Evolutionary conservation across 1,140 invertebrate genomes (phyloP).

Genomic region (Sarcophaga bullata): DNA sequence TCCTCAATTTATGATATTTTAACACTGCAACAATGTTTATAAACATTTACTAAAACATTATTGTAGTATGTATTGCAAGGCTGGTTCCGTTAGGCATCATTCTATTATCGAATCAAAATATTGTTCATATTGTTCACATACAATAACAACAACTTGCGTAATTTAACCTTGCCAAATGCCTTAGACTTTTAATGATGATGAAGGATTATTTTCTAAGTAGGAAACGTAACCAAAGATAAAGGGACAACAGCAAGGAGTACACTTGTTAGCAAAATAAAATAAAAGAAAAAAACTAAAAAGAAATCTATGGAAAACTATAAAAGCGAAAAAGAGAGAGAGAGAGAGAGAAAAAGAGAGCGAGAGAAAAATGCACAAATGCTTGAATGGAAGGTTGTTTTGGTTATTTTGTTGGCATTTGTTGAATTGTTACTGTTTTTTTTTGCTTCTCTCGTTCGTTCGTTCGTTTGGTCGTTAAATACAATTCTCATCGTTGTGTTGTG

Average conservation of each 20-base stretch:
- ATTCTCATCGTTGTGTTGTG: no score
- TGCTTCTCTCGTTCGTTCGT: not conserved
- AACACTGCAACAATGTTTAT: no score
- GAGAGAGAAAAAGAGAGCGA: not conserved
- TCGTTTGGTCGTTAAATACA: no score
- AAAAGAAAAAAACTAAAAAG: not conserved
- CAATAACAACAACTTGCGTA: not conserved
- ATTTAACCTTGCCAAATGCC: slow-evolving; percentile 10
- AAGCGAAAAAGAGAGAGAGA: not conserved
- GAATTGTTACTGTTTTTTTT: not conserved
- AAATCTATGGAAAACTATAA: no score
- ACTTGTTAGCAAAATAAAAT: not conserved
- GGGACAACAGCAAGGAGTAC: not conserved
- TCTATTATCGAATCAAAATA: not conserved
- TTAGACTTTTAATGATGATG: slow-evolving; percentile 26
- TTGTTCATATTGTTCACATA: not conserved
- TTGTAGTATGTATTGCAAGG: no score
- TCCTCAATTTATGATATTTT: no score
- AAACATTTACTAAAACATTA: no score
- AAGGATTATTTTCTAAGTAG: slow-evolving; percentile 15
- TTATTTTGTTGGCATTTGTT: not conserved
- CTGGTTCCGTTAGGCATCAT: not conserved
- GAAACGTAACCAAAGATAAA: not conserved
- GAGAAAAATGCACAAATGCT: not conserved
- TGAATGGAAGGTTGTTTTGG: slow-evolving; percentile 16